Evolutionary conservation across 2,797 vertebrate genomes (phyloP).

Genomic region (Centroberyx gerrardi): DNA sequence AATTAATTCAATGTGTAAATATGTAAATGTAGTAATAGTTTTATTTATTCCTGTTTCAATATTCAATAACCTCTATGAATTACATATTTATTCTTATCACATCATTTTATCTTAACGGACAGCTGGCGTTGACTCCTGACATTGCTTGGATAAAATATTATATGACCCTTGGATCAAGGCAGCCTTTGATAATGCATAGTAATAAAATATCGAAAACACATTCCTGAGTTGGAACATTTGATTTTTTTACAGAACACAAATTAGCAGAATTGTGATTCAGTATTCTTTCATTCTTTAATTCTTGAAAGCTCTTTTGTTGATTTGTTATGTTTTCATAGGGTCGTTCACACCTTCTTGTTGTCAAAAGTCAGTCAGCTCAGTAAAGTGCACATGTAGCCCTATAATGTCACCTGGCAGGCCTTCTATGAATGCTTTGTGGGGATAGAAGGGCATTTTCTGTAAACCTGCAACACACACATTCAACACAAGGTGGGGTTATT

Average conservation of each 20-base stretch:
- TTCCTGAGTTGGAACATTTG: neutral
- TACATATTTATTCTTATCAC: conserved; percentile 9
- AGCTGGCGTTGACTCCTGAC: neutral
- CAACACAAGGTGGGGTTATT: conserved; percentile 73
- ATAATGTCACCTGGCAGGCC: neutral
- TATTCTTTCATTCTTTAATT: neutral
- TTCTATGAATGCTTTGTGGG: neutral
- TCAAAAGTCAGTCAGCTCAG: neutral
- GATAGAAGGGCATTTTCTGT: neutral
- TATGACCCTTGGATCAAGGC: too few species aligned
- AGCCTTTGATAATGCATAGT: neutral
- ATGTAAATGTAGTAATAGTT: neutral
- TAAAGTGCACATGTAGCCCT: neutral
- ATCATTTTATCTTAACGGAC: neutral
- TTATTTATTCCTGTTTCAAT: conserved; percentile 42
- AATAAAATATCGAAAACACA: neutral
- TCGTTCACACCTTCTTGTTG: neutral
- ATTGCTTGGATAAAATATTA: too few species aligned
- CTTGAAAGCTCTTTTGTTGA: too few species aligned
- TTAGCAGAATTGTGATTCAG: neutral
- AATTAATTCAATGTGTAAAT: neutral
- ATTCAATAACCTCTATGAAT: neutral
- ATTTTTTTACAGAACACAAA: too few species aligned
- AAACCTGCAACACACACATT: conserved; percentile 20
- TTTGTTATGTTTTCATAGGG: neutral